Percentiles rank a stretch among this genome's conserved stretches.
phyloP scores from a whole-genome alignment of 2,113 vertebrate genomes.

The Acrocephalus kingi region DNA sequence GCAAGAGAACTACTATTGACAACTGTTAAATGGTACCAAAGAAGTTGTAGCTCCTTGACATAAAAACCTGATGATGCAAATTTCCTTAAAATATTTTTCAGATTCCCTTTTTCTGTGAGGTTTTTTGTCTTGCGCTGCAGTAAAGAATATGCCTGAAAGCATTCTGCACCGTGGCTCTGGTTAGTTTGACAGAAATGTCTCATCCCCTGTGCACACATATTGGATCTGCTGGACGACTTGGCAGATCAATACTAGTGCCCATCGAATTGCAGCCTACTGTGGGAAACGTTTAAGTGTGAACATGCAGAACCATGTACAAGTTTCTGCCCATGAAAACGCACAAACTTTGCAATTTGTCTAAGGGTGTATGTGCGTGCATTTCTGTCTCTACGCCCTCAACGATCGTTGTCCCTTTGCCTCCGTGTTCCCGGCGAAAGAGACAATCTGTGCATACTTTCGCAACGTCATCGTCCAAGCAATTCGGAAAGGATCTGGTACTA shows the following conservation, averaged over 20 bases:
- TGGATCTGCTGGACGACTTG: not conserved
- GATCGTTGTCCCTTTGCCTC: not conserved
- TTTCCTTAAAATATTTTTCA: not conserved
- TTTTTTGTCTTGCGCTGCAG: not conserved
- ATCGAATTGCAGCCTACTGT: not conserved
- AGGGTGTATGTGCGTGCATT: too few relatives aligned
- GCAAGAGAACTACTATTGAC: not conserved
- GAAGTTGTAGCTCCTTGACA: not conserved
- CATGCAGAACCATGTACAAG: not conserved
- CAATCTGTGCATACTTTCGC: not conserved
- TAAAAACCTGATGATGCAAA: not conserved
- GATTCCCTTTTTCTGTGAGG: not conserved
- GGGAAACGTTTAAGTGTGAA: not conserved
- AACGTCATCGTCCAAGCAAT: not conserved
- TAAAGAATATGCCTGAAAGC: not conserved
- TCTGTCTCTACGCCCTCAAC: not conserved
- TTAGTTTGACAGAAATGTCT: not conserved
- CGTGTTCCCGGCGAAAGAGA: not conserved
- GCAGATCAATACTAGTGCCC: not conserved
- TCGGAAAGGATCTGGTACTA: not conserved
- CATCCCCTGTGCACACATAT: rapidly evolving
- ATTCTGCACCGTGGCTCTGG: not conserved
- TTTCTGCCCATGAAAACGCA: not conserved
- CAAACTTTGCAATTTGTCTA: not conserved
- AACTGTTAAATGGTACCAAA: not conserved